These are phyloP conservation scores for Tachina lurida DNA, from an alignment of 2,888 invertebrate genomes.

Conservation along the genomic window DNA sequence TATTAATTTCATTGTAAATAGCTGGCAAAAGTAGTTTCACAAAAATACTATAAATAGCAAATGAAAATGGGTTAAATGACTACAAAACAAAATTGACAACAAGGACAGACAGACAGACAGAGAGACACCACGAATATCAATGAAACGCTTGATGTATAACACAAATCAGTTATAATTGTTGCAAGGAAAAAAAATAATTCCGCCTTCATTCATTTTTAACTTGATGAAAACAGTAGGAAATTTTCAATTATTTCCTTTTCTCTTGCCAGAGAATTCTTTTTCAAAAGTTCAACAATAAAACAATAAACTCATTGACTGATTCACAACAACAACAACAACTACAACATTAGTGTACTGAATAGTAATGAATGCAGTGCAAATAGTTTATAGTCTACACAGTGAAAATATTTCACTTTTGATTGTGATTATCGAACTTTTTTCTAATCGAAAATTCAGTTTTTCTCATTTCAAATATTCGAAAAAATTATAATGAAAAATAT, in stretches of 20 bases:
- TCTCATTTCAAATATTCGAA: too few relatives aligned
- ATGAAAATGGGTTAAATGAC: constrained; percentile 38
- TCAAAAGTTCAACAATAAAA: constrained; percentile 34
- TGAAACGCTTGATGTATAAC: constrained; percentile 12
- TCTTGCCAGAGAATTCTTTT: background rate
- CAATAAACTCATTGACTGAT: constrained; percentile 33
- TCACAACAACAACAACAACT: background rate
- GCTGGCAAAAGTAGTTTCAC: background rate
- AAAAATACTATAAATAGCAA: constrained; percentile 36
- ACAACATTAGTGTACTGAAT: background rate
- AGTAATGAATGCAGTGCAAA: background rate
- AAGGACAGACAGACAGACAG: background rate
- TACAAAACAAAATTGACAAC: constrained; percentile 8
- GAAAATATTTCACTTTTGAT: too few relatives aligned
- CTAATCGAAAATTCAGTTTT: too few relatives aligned
- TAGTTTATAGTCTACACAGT: too few relatives aligned
- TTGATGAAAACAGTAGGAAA: background rate
- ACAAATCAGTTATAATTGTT: background rate
- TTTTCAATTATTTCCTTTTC: constrained; percentile 43
- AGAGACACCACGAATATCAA: background rate
- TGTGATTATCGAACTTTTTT: too few relatives aligned
- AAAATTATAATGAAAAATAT: too few relatives aligned
- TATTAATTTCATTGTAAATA: too few relatives aligned
- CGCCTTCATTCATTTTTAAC: background rate
- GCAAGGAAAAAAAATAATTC: background rate